Percentiles rank a stretch among this genome's conserved stretches.
Evolutionary conservation across 2,888 invertebrate species (phyloP).

Genomic region (Thelaira solivaga): DNA sequence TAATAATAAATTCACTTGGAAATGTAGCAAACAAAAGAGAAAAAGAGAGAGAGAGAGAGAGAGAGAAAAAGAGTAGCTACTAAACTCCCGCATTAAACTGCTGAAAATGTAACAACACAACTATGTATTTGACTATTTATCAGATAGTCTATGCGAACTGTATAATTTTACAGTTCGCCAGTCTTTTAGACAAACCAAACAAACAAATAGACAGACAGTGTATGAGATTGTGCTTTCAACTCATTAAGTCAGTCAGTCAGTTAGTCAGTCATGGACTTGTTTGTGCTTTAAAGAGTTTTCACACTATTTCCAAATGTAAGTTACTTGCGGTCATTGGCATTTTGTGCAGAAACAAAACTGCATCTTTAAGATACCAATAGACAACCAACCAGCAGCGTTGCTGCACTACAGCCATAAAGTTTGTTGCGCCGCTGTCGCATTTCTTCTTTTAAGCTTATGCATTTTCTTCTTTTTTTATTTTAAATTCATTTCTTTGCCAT

Average conservation of each 20-base stretch:
- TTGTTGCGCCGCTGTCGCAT: constrained; percentile 53
- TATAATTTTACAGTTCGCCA: not conserved
- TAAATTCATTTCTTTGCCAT: constrained; percentile 26
- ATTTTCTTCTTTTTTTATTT: constrained; percentile 7
- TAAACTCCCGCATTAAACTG: constrained; percentile 10
- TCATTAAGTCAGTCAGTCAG: constrained; percentile 36
- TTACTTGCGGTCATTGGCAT: constrained; percentile 77
- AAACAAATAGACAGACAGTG: no score
- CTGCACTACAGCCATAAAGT: constrained; percentile 25
- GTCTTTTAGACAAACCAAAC: not conserved
- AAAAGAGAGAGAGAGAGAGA: not conserved
- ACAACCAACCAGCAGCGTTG: constrained; percentile 12
- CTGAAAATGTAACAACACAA: not conserved
- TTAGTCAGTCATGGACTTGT: constrained; percentile 48
- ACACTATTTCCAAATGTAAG: constrained; percentile 77
- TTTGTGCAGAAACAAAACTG: constrained; percentile 54
- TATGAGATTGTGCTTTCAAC: not conserved
- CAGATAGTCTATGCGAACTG: not conserved
- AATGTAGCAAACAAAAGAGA: not conserved
- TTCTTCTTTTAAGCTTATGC: constrained; percentile 13
- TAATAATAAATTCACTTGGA: not conserved
- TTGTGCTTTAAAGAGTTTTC: constrained; percentile 65
- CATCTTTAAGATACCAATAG: constrained; percentile 38
- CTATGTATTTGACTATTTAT: constrained; percentile 58
- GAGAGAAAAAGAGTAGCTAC: not conserved